These are phyloP conservation scores for Potorous gilbertii DNA, from an alignment of 2,797 vertebrate genomes.

Conservation along the genomic window DNA sequence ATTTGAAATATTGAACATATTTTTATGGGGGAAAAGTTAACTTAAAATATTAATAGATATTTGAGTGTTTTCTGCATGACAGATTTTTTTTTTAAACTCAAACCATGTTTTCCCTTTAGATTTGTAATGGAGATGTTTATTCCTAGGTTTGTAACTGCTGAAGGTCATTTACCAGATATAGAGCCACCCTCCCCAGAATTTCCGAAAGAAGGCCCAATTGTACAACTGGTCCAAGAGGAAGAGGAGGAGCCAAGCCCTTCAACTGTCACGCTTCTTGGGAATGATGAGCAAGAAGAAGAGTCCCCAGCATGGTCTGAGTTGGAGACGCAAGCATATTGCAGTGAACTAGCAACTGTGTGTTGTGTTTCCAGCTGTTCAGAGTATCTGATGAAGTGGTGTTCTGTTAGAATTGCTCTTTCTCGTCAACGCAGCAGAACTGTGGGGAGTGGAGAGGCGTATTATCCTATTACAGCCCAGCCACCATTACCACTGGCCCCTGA, in stretches of 20 bases:
- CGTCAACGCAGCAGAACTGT: constrained; percentile 75
- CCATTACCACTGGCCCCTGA: constrained; percentile 52
- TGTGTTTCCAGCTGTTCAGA: constrained; percentile 94
- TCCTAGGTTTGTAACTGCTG: constrained; percentile 80
- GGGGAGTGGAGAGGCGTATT: constrained; percentile 58
- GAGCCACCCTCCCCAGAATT: constrained; percentile 77
- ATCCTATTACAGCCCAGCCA: constrained; percentile 61
- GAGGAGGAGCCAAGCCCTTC: constrained; percentile 90
- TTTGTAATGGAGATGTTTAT: constrained; percentile 41
- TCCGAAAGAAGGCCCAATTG: constrained; percentile 90
- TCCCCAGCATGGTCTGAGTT: constrained; percentile 83
- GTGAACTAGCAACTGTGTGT: constrained; percentile 88
- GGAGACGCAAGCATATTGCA: constrained; percentile 90
- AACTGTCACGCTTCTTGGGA: constrained; percentile 93
- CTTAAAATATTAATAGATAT: neutral
- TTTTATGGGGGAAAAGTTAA: constrained; percentile 10
- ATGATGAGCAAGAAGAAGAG: constrained; percentile 91
- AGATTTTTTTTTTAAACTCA: constrained; percentile 50
- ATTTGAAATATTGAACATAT: constrained; percentile 48
- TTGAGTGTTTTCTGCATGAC: neutral
- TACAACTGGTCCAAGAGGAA: constrained; percentile 94
- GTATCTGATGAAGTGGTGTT: constrained; percentile 92
- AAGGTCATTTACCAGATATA: constrained; percentile 74
- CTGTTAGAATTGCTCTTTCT: constrained; percentile 83
- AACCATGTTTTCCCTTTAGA: constrained; percentile 45